phyloP scores from a whole-genome alignment of 2,113 vertebrate species.

The Rynchops niger region DNA sequence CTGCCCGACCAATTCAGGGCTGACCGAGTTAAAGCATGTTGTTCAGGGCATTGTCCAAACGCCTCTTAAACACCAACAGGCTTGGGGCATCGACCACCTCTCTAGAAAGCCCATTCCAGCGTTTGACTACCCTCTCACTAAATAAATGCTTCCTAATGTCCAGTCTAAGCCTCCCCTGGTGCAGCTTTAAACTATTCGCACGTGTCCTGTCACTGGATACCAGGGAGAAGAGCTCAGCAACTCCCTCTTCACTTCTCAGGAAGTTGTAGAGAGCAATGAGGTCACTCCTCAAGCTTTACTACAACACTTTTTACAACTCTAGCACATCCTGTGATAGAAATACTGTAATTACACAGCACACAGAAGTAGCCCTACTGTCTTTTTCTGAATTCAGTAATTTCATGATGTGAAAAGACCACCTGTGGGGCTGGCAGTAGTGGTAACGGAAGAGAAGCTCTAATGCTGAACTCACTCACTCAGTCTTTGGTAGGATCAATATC shows the following conservation, averaged over 20 bases:
- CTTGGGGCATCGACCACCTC: not conserved
- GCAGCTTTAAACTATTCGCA: not conserved
- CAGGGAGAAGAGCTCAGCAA: not conserved
- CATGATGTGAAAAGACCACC: not conserved
- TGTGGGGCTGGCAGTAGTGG: not conserved
- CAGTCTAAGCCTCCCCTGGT: not conserved
- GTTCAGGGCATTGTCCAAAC: not conserved
- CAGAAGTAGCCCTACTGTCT: not conserved
- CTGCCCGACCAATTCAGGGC: not conserved
- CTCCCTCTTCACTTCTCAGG: not conserved
- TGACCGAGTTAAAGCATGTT: not conserved
- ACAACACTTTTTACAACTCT: not conserved
- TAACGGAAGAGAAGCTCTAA: not conserved
- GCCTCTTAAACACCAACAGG: not conserved
- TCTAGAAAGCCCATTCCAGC: not conserved
- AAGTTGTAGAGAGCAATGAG: not conserved
- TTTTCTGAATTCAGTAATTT: not conserved
- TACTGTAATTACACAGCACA: not conserved
- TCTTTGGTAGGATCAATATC: not conserved
- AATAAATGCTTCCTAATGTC: not conserved
- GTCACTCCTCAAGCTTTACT: not conserved
- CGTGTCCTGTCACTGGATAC: accelerated
- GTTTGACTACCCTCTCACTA: not conserved
- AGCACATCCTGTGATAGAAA: not conserved
- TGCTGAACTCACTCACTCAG: not conserved